Conservation (phyloP, 2,797 vertebrate species). For the Rousettus madagascariensis region DNA sequence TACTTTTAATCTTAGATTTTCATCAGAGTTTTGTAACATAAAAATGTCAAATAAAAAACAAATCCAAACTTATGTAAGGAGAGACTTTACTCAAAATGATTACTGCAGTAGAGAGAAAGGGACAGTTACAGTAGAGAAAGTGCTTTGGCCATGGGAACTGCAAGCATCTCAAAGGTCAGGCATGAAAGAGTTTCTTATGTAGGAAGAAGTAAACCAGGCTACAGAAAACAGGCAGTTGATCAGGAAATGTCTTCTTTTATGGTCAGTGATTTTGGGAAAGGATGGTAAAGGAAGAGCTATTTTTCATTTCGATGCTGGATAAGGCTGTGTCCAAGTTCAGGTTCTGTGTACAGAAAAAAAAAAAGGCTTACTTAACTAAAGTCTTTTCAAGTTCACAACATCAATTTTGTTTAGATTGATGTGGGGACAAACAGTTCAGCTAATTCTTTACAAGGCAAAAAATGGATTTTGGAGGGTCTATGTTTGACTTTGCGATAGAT, state of each 20-base stretch:
- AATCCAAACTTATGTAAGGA: not conserved
- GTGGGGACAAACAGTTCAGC: not conserved
- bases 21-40: not conserved
- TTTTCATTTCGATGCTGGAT: not conserved
- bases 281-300: rapidly evolving
- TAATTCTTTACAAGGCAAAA: not conserved
- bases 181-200: not conserved
- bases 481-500: not conserved
- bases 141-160: rapidly evolving
- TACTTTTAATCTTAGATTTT: constrained; percentile 13
- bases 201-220: not conserved
- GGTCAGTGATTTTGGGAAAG: not conserved
- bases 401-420: not conserved
- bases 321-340: not conserved
- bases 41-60: not conserved
- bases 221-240: not conserved
- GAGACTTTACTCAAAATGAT: not conserved
- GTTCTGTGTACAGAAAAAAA: not conserved
- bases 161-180: not conserved
- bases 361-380: not conserved
- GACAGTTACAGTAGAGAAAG: rapidly evolving
- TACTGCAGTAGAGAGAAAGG: not conserved
- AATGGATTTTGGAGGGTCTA: not conserved
- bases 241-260: not conserved
- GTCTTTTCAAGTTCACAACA: not conserved